A percentile compares a stretch with the other conserved stretches of the same genome.
Evolutionary conservation across 2,888 invertebrate species (phyloP).

Genomic region (Eubasilissa splendida): DNA sequence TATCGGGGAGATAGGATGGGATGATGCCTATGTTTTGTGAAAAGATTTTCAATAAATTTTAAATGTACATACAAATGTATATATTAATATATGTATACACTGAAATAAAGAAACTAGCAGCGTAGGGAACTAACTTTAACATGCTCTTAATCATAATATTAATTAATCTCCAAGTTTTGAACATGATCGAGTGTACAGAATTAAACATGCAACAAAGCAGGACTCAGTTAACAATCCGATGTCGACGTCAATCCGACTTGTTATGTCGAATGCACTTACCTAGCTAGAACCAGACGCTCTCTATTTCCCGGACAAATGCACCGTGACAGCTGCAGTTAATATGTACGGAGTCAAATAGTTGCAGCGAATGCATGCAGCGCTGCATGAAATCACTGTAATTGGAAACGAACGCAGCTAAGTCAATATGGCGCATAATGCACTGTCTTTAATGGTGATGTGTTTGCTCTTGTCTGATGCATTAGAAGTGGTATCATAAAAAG

Average conservation of each 20-base stretch:
- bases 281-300: slow-evolving; percentile 24
- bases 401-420: slow-evolving; percentile 48
- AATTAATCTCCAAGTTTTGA: not conserved
- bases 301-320: slow-evolving; percentile 49
- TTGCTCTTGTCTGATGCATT: slow-evolving; percentile 13
- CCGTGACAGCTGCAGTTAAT: slow-evolving; percentile 50
- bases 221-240: not conserved
- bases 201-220: not conserved
- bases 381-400: slow-evolving; percentile 54
- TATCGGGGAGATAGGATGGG: too few species aligned
- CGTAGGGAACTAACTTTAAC: too few species aligned
- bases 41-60: too few species aligned
- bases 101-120: too few species aligned
- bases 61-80: too few species aligned
- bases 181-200: not conserved
- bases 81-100: too few species aligned
- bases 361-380: slow-evolving; percentile 38
- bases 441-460: not conserved
- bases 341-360: slow-evolving; percentile 22
- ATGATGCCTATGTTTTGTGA: too few species aligned
- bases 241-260: slow-evolving; percentile 25
- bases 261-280: slow-evolving; percentile 21
- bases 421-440: slow-evolving; percentile 30
- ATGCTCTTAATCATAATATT: not conserved
- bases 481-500: not conserved